Conservation (phyloP, 2,888 invertebrate genomes). For the Rhagonycha fulva region DNA sequence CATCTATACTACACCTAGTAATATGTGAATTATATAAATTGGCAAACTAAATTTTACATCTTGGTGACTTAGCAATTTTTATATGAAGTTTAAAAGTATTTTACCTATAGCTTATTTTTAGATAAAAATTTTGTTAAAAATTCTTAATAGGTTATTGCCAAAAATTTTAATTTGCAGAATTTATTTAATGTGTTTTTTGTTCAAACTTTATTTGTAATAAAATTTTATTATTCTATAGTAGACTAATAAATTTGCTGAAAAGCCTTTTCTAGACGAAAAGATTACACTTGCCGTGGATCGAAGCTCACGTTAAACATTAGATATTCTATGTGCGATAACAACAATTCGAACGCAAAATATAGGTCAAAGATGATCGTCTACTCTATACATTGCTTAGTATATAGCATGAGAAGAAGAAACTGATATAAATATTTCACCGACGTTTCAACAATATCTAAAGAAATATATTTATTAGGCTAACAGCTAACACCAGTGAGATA, state of each 20-base stretch:
- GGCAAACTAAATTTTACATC: neutral
- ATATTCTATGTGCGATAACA: too few relatives aligned
- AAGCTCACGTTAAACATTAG: too few relatives aligned
- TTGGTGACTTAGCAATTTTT: neutral
- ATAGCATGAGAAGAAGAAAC: too few relatives aligned
- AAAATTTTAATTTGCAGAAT: neutral
- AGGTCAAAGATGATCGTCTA: too few relatives aligned
- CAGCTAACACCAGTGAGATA: neutral
- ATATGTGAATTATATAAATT: neutral
- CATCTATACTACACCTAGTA: neutral
- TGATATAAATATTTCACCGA: too few relatives aligned
- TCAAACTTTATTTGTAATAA: neutral
- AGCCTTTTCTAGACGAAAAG: too few relatives aligned
- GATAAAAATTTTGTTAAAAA: neutral
- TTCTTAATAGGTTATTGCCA: neutral
- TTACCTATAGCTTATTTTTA: neutral
- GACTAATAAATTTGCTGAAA: too few relatives aligned
- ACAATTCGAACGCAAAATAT: too few relatives aligned
- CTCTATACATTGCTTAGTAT: too few relatives aligned
- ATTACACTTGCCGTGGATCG: too few relatives aligned
- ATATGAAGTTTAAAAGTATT: neutral
- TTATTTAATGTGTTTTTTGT: neutral
- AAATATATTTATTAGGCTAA: neutral
- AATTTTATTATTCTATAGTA: neutral
- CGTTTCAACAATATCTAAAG: neutral